Conservation (phyloP, 2,888 invertebrate genomes). For the Notocelia uddmanniana region DNA sequence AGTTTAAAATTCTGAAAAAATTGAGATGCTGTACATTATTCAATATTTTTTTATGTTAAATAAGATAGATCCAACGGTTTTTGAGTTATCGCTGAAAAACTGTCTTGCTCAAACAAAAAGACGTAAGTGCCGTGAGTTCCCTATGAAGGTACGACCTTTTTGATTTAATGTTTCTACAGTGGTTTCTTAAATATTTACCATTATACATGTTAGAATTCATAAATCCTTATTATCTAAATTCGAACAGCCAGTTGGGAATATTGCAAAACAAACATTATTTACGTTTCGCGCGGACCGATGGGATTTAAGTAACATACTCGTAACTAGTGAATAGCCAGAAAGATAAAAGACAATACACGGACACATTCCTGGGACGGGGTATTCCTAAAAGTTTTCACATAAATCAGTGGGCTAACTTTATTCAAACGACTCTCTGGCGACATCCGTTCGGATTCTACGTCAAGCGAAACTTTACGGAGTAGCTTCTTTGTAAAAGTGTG, state of each 20-base stretch:
- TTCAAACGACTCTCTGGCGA: constrained; percentile 84
- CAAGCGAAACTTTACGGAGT: constrained; percentile 74
- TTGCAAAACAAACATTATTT: constrained; percentile 51
- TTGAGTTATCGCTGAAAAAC: no score
- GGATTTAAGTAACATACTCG: constrained; percentile 69
- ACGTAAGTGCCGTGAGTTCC: no score
- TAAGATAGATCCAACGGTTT: no score
- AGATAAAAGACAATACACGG: constrained; percentile 72
- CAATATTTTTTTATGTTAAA: no score
- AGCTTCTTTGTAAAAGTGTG: constrained; percentile 71
- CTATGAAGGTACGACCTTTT: no score
- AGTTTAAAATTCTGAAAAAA: no score
- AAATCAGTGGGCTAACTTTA: constrained; percentile 83
- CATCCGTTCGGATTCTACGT: constrained; percentile 80
- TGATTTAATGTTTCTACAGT: no score
- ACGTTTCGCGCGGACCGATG: constrained; percentile 56
- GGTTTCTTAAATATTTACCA: no score
- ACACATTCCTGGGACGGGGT: constrained; percentile 67
- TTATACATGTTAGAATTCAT: background rate
- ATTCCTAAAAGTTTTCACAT: constrained; percentile 77
- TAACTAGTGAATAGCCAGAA: constrained; percentile 64
- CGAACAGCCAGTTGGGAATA: constrained; percentile 18
- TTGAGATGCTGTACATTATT: no score
- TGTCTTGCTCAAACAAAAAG: no score
- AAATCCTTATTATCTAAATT: background rate